These are phyloP conservation scores for Leucoptera coffeella DNA, from an alignment of 2,888 invertebrate genomes.

Conservation along the genomic window DNA sequence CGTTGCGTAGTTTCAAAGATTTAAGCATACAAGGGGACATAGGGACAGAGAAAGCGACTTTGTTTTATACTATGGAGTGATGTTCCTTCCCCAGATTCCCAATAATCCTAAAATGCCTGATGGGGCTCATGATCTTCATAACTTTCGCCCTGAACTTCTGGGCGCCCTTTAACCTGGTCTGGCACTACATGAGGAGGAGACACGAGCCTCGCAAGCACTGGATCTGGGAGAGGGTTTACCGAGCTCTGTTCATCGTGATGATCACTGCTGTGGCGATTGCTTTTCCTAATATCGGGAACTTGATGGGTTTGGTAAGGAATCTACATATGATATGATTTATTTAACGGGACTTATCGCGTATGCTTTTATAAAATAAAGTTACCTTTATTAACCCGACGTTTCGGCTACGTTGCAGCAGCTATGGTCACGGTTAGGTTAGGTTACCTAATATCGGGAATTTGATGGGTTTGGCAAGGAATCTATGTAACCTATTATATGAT, in stretches of 20 bases:
- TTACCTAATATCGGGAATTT: neutral
- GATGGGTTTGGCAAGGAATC: too few relatives aligned
- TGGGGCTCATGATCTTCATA: conserved; percentile 40
- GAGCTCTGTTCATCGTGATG: conserved; percentile 18
- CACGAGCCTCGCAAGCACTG: conserved; percentile 22
- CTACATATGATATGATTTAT: neutral
- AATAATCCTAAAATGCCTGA: conserved; percentile 25
- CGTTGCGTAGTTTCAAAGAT: too few relatives aligned
- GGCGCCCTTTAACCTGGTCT: conserved; percentile 39
- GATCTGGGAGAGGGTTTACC: conserved; percentile 34
- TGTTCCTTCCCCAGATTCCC: conserved; percentile 38
- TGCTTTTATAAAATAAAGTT: too few relatives aligned
- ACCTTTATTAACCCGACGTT: too few relatives aligned
- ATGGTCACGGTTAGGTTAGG: neutral
- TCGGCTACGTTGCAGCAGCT: too few relatives aligned
- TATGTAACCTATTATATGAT: too few relatives aligned
- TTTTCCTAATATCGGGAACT: conserved; percentile 34
- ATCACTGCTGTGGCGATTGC: conserved; percentile 30
- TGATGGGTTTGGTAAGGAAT: conserved; percentile 33
- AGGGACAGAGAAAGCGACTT: too few relatives aligned
- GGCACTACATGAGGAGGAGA: conserved; percentile 28
- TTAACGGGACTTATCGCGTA: too few relatives aligned
- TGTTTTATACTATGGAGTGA: too few relatives aligned
- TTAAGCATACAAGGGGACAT: too few relatives aligned
- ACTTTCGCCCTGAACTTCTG: conserved; percentile 40